Conservation (phyloP, 2,888 invertebrate species). For the Graphium colonna region DNA sequence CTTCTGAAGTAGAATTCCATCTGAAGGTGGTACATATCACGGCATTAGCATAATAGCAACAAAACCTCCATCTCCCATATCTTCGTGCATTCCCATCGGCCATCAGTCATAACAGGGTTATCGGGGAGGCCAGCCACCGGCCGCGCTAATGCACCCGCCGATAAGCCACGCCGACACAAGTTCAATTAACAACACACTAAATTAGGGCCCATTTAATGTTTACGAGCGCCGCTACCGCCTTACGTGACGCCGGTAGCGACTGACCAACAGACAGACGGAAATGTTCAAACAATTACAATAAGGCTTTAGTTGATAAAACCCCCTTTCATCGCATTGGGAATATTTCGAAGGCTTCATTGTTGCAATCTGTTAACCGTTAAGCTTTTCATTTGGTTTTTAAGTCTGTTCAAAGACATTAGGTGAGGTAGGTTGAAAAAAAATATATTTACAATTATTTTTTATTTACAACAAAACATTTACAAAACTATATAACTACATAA, state of each 20-base stretch:
- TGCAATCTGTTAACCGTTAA: too few relatives aligned
- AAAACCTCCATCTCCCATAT: neutral
- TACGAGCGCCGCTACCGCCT: slow-evolving; percentile 76
- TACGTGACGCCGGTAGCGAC: slow-evolving; percentile 53
- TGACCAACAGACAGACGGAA: slow-evolving; percentile 2
- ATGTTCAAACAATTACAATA: neutral
- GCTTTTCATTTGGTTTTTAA: too few relatives aligned
- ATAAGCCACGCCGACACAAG: slow-evolving; percentile 63
- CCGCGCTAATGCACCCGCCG: slow-evolving; percentile 66
- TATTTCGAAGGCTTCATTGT: too few relatives aligned
- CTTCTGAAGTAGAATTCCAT: too few relatives aligned
- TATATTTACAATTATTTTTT: too few relatives aligned
- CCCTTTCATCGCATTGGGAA: too few relatives aligned
- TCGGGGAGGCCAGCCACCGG: slow-evolving; percentile 41
- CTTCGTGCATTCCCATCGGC: neutral
- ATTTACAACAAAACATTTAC: too few relatives aligned
- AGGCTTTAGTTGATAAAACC: neutral
- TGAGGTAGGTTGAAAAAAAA: too few relatives aligned
- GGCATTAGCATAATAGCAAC: too few relatives aligned
- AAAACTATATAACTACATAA: too few relatives aligned
- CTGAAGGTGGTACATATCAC: too few relatives aligned
- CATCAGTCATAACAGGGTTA: slow-evolving; percentile 64
- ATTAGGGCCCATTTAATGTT: slow-evolving; percentile 78
- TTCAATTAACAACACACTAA: slow-evolving; percentile 78
- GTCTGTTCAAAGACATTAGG: too few relatives aligned